These are phyloP conservation scores for Anabas testudineus DNA, from an alignment of 2,797 vertebrate genomes.

Conservation along the genomic window DNA sequence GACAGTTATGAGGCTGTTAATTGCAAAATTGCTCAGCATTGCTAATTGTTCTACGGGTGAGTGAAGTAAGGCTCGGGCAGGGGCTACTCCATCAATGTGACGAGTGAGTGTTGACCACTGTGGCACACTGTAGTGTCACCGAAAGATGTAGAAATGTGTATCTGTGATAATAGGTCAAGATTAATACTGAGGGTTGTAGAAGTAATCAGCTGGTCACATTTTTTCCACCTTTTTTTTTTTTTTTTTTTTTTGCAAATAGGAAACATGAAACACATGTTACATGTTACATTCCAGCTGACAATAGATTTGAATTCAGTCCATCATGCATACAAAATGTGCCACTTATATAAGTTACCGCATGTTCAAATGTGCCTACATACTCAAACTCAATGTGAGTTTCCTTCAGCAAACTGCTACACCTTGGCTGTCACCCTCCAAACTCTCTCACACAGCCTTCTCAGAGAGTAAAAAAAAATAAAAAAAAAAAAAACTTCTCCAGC, in stretches of 20 bases:
- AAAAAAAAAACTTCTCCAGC: conserved; percentile 82
- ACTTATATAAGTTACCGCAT: conserved; percentile 65
- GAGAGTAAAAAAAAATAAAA: conserved; percentile 81
- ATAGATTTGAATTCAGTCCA: conserved; percentile 61
- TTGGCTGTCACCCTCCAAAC: conserved; percentile 74
- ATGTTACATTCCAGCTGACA: conserved; percentile 51
- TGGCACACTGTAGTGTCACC: conserved; percentile 66
- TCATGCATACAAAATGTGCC: conserved; percentile 68
- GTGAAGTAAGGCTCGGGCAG: conserved; percentile 81
- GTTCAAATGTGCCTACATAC: conserved; percentile 71
- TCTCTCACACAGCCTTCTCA: conserved; percentile 68
- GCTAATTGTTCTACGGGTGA: conserved; percentile 84
- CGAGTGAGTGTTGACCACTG: conserved; percentile 54
- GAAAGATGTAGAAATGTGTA: background rate
- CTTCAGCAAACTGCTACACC: conserved; percentile 72
- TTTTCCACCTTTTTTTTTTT: background rate
- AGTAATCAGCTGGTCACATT: conserved; percentile 1
- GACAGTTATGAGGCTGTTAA: conserved; percentile 86
- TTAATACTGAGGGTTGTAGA: conserved; percentile 4
- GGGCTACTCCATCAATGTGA: conserved; percentile 80
- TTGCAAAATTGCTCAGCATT: conserved; percentile 87
- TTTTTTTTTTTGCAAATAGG: conserved; percentile 26
- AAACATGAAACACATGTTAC: conserved; percentile 38
- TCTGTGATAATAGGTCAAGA: conserved; percentile 15
- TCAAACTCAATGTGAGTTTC: conserved; percentile 76